These are phyloP conservation scores for Aegithalos caudatus DNA, from an alignment of 2,113 vertebrate genomes.

Conservation along the genomic window DNA sequence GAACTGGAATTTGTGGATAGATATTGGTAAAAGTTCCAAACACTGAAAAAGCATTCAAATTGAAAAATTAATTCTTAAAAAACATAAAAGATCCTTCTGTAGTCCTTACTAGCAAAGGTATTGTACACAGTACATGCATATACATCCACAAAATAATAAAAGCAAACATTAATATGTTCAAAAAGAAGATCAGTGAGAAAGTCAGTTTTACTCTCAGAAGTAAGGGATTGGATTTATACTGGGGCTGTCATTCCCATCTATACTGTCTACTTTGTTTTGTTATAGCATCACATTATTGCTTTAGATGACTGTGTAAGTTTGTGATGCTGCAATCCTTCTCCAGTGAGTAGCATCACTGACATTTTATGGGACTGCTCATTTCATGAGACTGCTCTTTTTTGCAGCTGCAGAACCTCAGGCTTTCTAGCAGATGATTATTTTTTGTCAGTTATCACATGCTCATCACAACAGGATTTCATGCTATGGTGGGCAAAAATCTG, in stretches of 20 bases:
- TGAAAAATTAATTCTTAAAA: background rate
- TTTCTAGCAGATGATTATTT: constrained; percentile 12
- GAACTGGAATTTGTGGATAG: background rate
- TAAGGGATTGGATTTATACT: background rate
- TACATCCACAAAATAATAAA: background rate
- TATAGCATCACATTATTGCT: constrained; percentile 34
- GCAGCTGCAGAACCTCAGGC: constrained; percentile 15
- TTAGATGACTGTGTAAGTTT: constrained; percentile 12
- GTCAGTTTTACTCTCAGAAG: background rate
- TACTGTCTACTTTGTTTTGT: constrained; percentile 34
- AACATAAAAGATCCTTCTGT: background rate
- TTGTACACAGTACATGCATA: background rate
- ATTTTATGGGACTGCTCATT: constrained; percentile 41
- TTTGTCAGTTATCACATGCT: constrained; percentile 22
- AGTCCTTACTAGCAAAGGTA: background rate
- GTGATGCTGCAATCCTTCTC: constrained; percentile 50
- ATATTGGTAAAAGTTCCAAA: background rate
- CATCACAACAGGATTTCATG: constrained; percentile 14
- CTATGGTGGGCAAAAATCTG: background rate
- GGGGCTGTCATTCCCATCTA: constrained; percentile 1
- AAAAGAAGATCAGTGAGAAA: background rate
- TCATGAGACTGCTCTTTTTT: constrained; percentile 15
- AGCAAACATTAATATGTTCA: background rate
- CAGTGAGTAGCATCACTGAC: constrained; percentile 20
- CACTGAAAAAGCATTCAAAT: background rate